Conservation (phyloP, 2,113 vertebrate genomes). For the Euleptes europaea region DNA sequence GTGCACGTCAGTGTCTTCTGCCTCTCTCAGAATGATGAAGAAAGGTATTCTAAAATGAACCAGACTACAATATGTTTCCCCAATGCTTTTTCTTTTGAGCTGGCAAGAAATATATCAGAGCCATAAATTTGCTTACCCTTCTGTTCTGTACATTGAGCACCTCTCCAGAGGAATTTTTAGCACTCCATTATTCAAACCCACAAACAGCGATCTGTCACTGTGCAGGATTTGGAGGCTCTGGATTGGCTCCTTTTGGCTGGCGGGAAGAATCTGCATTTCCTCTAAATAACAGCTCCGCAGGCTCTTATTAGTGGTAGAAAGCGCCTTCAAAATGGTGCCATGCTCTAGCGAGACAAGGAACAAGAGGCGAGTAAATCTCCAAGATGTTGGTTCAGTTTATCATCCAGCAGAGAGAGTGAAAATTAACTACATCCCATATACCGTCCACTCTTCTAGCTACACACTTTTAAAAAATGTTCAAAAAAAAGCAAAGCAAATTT, state of each 20-base stretch:
- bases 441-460: background rate
- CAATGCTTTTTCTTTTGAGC: slow-evolving; percentile 43
- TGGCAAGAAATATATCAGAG: slow-evolving; percentile 37
- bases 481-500: background rate
- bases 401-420: slow-evolving; percentile 21
- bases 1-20: slow-evolving; percentile 6
- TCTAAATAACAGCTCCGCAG: slow-evolving; percentile 95
- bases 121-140: slow-evolving; percentile 80
- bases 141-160: slow-evolving; percentile 87
- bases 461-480: background rate
- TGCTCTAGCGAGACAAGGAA: slow-evolving; percentile 80
- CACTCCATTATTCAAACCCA: slow-evolving; percentile 88
- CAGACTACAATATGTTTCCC: slow-evolving; percentile 32
- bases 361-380: slow-evolving; percentile 47
- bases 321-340: slow-evolving; percentile 94
- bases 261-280: slow-evolving; percentile 92
- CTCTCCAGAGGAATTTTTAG: slow-evolving; percentile 94
- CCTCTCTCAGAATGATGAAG: slow-evolving; percentile 16
- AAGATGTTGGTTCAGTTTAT: slow-evolving; percentile 24
- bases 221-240: slow-evolving; percentile 93
- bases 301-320: slow-evolving; percentile 90
- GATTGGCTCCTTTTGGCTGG: slow-evolving; percentile 85
- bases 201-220: slow-evolving; percentile 91
- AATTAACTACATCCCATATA: slow-evolving; percentile 25
- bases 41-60: slow-evolving; percentile 39